Evolutionary conservation across 2,797 vertebrate genomes (phyloP).

Genomic region (Cyclura pinguis): DNA sequence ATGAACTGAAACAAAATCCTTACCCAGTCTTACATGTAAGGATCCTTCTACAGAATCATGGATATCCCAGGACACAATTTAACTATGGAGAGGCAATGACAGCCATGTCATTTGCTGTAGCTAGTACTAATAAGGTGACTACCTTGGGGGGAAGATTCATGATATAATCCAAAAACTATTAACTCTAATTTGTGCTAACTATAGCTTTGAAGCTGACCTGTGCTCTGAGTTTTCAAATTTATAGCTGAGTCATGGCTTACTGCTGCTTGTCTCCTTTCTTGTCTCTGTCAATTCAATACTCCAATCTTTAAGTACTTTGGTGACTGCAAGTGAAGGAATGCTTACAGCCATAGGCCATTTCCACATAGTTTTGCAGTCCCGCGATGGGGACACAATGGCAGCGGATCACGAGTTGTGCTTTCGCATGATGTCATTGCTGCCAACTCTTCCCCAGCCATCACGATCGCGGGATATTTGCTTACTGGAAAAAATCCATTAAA

Average conservation of each 20-base stretch:
- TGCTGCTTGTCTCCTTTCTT: background rate
- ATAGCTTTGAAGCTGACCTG: background rate
- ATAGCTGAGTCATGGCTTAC: background rate
- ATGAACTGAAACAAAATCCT: too few relatives aligned
- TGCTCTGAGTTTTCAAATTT: background rate
- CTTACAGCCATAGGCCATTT: background rate
- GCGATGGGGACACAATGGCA: too few relatives aligned
- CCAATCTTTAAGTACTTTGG: background rate
- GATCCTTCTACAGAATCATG: too few relatives aligned
- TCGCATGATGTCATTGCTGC: too few relatives aligned
- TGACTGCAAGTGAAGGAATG: background rate
- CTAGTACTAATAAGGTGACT: background rate
- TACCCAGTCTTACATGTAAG: too few relatives aligned
- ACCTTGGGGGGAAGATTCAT: background rate
- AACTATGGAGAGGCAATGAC: background rate
- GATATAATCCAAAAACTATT: background rate
- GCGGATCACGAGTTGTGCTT: too few relatives aligned
- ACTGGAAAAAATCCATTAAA: too few relatives aligned
- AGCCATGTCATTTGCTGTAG: background rate
- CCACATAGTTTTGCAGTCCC: too few relatives aligned
- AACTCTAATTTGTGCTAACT: background rate
- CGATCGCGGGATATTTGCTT: too few relatives aligned
- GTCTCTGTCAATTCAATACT: background rate
- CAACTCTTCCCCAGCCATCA: too few relatives aligned
- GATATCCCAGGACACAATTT: background rate